A percentile compares a stretch with the other conserved stretches of the same genome.
These are phyloP conservation scores for Polypterus senegalus DNA, from an alignment of 2,113 vertebrate species.

Conservation along the genomic window DNA sequence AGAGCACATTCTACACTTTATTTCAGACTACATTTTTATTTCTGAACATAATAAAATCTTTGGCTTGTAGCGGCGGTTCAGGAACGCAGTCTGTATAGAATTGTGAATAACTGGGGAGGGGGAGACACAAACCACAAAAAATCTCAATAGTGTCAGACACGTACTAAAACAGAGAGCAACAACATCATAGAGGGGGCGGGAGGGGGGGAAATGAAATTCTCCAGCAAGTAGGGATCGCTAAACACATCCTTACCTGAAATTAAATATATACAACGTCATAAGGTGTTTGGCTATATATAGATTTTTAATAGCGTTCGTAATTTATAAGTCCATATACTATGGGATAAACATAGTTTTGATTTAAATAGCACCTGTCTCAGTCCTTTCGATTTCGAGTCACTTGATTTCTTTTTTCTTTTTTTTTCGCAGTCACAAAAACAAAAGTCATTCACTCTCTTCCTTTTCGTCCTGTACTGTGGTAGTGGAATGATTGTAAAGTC, in stretches of 20 bases:
- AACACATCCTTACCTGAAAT: conserved; percentile 79
- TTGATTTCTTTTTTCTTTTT: conserved; percentile 17
- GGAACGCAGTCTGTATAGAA: conserved; percentile 53
- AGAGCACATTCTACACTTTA: conserved; percentile 74
- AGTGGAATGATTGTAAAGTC: conserved; percentile 87
- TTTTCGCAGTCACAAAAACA: conserved; percentile 21
- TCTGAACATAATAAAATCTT: conserved; percentile 99
- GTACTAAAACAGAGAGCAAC: conserved; percentile 34
- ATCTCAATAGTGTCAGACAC: conserved; percentile 34
- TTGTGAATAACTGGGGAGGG: conserved; percentile 31
- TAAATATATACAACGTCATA: conserved; percentile 95
- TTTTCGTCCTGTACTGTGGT: conserved; percentile 89
- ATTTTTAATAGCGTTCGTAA: conserved; percentile 50
- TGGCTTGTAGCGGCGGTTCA: conserved; percentile 86
- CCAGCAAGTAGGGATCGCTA: conserved; percentile 68
- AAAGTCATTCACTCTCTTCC: conserved; percentile 76
- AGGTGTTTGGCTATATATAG: conserved; percentile 90
- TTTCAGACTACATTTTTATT: conserved; percentile 81
- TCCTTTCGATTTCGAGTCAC: conserved; percentile 19
- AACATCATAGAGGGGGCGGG: conserved; percentile 42
- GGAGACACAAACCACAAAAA: conserved; percentile 37
- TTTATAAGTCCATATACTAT: conserved; percentile 68
- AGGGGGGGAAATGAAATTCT: conserved; percentile 45
- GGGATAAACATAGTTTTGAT: conserved; percentile 71
- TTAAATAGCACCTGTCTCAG: conserved; percentile 71